These are phyloP conservation scores for Prionailurus viverrinus DNA, from an alignment of 2,113 vertebrate genomes.

Conservation along the genomic window DNA sequence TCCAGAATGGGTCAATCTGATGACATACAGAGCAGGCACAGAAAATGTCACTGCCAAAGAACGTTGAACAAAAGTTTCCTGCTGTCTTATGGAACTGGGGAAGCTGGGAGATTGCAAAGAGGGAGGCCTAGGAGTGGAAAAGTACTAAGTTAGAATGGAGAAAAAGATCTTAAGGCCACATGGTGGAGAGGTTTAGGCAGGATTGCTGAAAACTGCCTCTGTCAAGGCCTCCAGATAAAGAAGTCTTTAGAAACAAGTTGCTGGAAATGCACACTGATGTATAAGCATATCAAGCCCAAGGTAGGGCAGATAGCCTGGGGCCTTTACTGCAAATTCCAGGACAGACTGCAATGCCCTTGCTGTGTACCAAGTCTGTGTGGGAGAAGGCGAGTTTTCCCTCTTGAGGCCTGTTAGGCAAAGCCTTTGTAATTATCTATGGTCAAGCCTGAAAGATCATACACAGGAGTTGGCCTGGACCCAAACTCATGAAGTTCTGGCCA, in stretches of 20 bases:
- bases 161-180: neutral
- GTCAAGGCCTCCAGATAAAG: neutral
- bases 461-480: neutral
- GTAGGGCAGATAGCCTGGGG: no score
- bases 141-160: neutral
- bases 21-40: neutral
- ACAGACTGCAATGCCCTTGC: neutral
- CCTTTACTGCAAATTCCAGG: neutral
- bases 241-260: neutral
- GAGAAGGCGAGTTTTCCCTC: neutral
- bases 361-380: rapidly evolving
- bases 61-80: neutral
- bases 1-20: neutral
- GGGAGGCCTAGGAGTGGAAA: neutral
- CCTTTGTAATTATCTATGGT: neutral
- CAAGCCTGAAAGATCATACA: neutral
- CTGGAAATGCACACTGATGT: neutral
- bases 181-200: neutral
- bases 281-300: neutral
- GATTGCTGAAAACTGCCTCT: neutral
- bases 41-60: neutral
- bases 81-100: neutral
- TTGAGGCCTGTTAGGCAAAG: neutral
- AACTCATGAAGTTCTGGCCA: neutral
- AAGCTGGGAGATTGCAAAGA: neutral